Evolutionary conservation across 2,888 invertebrate genomes (phyloP), one percentile per base, ranked within the genome.

Genomic region (Linnaemya tessellans): DNA sequence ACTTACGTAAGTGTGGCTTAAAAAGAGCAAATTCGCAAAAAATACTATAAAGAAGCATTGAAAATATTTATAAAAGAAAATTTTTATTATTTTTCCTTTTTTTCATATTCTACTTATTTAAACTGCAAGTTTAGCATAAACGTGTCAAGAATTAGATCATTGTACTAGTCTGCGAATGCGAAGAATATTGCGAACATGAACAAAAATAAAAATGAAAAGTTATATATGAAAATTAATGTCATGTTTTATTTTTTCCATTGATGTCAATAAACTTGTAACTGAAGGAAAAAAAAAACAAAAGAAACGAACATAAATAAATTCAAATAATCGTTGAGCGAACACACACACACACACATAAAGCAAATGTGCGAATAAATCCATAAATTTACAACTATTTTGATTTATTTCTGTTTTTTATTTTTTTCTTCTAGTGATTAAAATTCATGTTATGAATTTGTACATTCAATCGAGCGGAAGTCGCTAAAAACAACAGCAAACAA

Each of bases 71-170:
- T 74, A 56, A 65, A 77, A 77, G 70, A 77, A 70, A 82, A 77
- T 71, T 49, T 43, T 70, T 43, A 65, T 38, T 49, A 35, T 62
- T 75, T 22, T 15, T 7, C 46, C 18, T n/a, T 38, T 56, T 46
- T 35, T 56, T 60, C 43, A 7, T 51, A 65, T 38, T 41, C 11
- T 22, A 58, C 62, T 79, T 79, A 51, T 84, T 84, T 79, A 74
- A 80, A 75, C 35, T 74, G 80, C 80, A 80, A 74, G 38, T 84
- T 84, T 80, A 73, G 79, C 84, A 79, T 74, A 84, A 84, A 84
- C 80, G 79, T 84, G 84, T 70, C 74, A 67, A 46, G 68, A 84
- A 74, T 84, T 84, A 80, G 74, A 74, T 84, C 80, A 80, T 74
- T 78, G 43, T 74, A n/a, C 43, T 22, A 46, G 46, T 46, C 46